Percentiles rank a stretch among this genome's conserved stretches.
Conservation (phyloP, 1,140 invertebrate genomes). For the Ceratosolen solmsi region DNA sequence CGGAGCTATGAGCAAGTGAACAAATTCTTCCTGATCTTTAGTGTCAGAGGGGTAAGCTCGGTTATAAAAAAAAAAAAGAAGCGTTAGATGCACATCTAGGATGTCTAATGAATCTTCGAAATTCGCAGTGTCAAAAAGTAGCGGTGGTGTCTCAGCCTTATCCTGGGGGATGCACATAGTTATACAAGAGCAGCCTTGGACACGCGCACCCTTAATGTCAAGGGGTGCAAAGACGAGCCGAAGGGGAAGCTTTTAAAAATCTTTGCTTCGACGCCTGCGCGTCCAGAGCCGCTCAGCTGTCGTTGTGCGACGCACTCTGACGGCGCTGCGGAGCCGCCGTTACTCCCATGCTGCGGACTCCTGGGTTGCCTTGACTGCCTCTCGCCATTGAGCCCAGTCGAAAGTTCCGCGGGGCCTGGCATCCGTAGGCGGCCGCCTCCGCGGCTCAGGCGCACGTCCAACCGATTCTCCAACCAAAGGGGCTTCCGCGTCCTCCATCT, state of each 20-base stretch:
- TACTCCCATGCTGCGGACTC: neutral
- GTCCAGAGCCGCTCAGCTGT: constrained; percentile 2
- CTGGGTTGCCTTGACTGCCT: no score
- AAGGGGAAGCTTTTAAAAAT: constrained; percentile 61
- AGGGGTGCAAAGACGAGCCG: neutral
- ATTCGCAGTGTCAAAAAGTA: no score
- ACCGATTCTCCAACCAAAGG: neutral
- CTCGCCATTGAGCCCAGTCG: neutral
- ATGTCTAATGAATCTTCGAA: no score
- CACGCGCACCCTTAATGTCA: neutral
- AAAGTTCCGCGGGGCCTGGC: neutral
- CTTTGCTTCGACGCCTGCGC: constrained; percentile 68
- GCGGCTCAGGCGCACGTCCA: neutral
- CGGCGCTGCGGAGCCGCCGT: neutral
- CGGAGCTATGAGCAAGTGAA: no score
- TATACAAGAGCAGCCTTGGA: neutral
- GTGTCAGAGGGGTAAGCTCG: no score
- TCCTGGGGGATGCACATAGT: no score
- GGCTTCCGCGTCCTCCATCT: no score
- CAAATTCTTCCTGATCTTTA: no score
- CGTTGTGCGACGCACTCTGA: constrained; percentile 21
- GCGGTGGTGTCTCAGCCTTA: no score
- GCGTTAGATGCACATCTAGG: no score
- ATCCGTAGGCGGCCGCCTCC: neutral
- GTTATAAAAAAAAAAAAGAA: no score